These are phyloP conservation scores for Altica lythri DNA, from an alignment of 2,888 invertebrate species.

Conservation along the genomic window DNA sequence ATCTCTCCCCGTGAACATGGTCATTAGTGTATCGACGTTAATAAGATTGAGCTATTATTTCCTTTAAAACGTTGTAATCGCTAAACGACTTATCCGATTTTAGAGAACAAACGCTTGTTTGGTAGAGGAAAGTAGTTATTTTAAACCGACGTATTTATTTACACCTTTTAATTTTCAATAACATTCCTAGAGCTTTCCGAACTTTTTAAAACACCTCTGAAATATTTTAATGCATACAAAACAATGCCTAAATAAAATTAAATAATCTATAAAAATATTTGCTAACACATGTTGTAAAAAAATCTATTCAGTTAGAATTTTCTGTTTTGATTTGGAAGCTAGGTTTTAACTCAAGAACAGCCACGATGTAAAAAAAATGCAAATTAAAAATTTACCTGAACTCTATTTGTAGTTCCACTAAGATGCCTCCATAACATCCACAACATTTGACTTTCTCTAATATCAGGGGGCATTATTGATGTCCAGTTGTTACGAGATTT, in stretches of 20 bases:
- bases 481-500: conserved; percentile 30
- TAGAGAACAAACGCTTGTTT: no score
- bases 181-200: no score
- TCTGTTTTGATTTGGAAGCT: not conserved
- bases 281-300: not conserved
- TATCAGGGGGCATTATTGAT: conserved; percentile 38
- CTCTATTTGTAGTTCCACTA: conserved; percentile 42
- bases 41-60: no score
- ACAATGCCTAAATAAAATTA: not conserved
- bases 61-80: no score
- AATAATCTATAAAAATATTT: not conserved
- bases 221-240: no score
- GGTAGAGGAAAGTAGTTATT: no score
- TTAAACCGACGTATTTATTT: no score
- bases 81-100: no score
- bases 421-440: conserved; percentile 55
- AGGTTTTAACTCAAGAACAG: not conserved
- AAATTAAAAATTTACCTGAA: conserved; percentile 29
- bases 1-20: no score
- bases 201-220: no score
- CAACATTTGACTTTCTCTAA: conserved; percentile 51
- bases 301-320: not conserved
- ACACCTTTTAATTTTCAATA: no score
- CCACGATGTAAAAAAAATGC: not conserved
- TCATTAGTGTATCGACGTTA: no score